Evolutionary conservation across 2,113 vertebrate genomes (phyloP), one percentile per base, ranked within the genome.

Genomic region (Leptosomus discolor): DNA sequence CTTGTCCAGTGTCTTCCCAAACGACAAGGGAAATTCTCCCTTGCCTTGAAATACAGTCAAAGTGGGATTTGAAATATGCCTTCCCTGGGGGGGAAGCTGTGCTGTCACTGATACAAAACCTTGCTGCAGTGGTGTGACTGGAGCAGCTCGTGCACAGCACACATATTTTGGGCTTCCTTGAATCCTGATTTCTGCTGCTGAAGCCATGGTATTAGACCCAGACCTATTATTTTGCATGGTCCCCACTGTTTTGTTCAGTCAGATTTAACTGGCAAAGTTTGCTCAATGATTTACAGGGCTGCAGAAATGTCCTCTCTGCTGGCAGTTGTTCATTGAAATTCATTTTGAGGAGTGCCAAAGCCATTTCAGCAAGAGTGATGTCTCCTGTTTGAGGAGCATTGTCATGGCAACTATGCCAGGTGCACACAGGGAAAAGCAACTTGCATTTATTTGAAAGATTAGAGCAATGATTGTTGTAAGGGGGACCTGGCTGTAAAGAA

Each of bases 371-470:
- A 96, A 78, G 88, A 95, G 85, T 68, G 27, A 34, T 90, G 58
- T 64, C 88, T 95, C 88, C 63, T 90, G 76, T 95, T 97, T 97
- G 96, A 97, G 97, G 88, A 94, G 60, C 43, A 95, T 96, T 96
- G 97, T 94, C 97, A 96, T 95, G 93, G 96, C 95, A 97, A 97
- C 97, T 46, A 2, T 73, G 84, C 81, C 96, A 97, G 91, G 80
- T 96, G 81, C 73, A 63, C 63, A 39, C 51, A 36, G 39, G 86
- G 84, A 96, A 90, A 57, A 77, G 77, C 19, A 69, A 46, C 21
- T 23, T 27, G 1, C 78, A 68, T 95, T 97, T 95, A 50, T 95
- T 86, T 80, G 73, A 97, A 98, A 98, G 94, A 93, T 92, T 93
- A 92, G 81, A 91, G 84, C 88, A 94, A 67, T 97, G 96, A 92